Percentiles rank a stretch among this genome's conserved stretches.
Conservation (phyloP, 35 echinoderm and acorn worm species). For the Eucidaris tribuloides region DNA sequence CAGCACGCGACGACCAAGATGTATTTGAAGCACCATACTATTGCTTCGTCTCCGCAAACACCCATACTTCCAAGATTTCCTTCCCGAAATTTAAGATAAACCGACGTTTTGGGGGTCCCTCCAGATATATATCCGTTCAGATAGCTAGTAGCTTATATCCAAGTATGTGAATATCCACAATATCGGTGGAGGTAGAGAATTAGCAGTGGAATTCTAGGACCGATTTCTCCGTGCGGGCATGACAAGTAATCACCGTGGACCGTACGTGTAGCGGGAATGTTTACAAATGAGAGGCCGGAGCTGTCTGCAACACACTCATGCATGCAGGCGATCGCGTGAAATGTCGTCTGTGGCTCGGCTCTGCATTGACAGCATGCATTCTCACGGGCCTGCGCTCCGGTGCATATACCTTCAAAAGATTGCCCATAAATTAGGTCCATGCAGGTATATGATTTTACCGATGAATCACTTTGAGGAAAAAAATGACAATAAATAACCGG, state of each 20-base stretch:
- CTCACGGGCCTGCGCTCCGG: too few species aligned
- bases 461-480: too few species aligned
- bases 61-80: not conserved
- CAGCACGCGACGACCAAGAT: conserved; percentile 41
- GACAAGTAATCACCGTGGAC: not conserved
- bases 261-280: not conserved
- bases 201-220: not conserved
- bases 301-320: too few species aligned
- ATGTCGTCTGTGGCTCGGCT: too few species aligned
- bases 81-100: not conserved
- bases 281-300: not conserved
- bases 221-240: not conserved
- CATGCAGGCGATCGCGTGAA: too few species aligned
- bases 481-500: too few species aligned
- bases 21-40: conserved; percentile 39
- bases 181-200: not conserved
- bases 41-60: conserved; percentile 20
- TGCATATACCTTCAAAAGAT: too few species aligned
- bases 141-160: not conserved
- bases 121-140: not conserved
- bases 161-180: not conserved
- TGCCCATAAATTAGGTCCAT: too few species aligned
- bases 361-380: too few species aligned
- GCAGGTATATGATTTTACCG: too few species aligned
- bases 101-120: not conserved